phyloP scores from a whole-genome alignment of 2,888 invertebrate genomes.

The Ornithoptera alexandrae region DNA sequence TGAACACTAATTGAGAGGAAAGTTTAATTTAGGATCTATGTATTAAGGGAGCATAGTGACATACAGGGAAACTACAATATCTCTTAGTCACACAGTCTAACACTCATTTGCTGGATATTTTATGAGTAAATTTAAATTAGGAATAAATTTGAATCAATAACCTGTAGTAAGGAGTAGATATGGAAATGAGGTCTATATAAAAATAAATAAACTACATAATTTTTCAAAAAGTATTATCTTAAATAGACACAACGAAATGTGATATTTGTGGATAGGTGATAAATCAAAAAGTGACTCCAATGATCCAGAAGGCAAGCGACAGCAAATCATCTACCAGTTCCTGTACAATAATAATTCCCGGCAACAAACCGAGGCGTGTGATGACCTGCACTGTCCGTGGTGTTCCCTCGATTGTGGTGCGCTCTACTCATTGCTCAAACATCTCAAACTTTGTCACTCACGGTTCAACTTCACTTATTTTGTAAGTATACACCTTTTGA shows the following conservation, averaged over 20 bases:
- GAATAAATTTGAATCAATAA: too few species aligned
- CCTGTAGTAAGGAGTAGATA: too few species aligned
- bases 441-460: conserved; percentile 95
- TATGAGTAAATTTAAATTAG: too few species aligned
- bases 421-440: conserved; percentile 94
- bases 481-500: conserved; percentile 69
- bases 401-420: conserved; percentile 94
- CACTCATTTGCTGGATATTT: too few species aligned
- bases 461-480: conserved; percentile 96
- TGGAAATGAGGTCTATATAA: too few species aligned
- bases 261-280: conserved; percentile 46
- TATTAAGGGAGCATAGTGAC: too few species aligned
- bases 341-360: conserved; percentile 96
- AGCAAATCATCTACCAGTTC: conserved; percentile 96
- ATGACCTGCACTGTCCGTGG: conserved; percentile 97
- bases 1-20: too few species aligned
- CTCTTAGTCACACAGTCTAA: too few species aligned
- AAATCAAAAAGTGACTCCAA: conserved; percentile 51
- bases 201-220: too few species aligned
- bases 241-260: neutral
- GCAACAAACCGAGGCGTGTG: conserved; percentile 96
- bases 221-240: neutral
- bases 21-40: too few species aligned
- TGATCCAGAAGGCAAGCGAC: conserved; percentile 66
- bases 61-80: too few species aligned